Evolutionary conservation across 1,140 invertebrate species (phyloP), one percentile per base, ranked within the genome.

Genomic region (Aporrectodea caliginosa): DNA sequence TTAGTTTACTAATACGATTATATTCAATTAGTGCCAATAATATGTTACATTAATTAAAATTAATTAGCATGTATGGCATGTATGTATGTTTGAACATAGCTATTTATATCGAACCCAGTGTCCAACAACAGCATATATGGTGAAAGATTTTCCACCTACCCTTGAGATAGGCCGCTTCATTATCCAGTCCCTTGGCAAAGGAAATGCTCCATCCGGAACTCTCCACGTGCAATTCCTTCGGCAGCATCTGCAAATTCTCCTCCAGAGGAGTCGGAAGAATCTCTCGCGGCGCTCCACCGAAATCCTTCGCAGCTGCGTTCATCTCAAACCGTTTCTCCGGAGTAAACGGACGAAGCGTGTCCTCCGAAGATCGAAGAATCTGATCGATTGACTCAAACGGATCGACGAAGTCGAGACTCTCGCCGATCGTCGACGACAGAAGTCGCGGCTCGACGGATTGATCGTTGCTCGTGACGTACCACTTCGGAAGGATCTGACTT

Each of bases 381-480:
- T 68, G 34, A 16, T 35, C 35, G n/a, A 22, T n/a, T 43, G 75
- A 76, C 34, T 32, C 35, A 58, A 58, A 58, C 43, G 43, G 12
- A 0, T n/a, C 75, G 0, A 76, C 75, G 16, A 76, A 76, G 0
- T 1, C 43, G 6, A 76, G 43, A 0, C 31, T n/a, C 27, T 76
- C 75, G 2, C 43, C 75, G 33, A 35, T 35, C 1, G 75, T 76
- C 16, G 35, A 76, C 33, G 2, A n/a, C 1, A 76, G 22, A 32
- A 76, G 32, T n/a, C 75, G 33, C 35, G 75, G 35, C 75, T 2
- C 0, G 1, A 32, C 16, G 22, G 75, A 58, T 1, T 16, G 34
- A 29, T 43, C 31, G 35, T 27, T 22, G 35, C 35, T 76, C 2
- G 75, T 35, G 22, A 76, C 75, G 43, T 76, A 76, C 75, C 75